phyloP scores from a whole-genome alignment of 2,888 invertebrate species.

The Taenaris catops region DNA sequence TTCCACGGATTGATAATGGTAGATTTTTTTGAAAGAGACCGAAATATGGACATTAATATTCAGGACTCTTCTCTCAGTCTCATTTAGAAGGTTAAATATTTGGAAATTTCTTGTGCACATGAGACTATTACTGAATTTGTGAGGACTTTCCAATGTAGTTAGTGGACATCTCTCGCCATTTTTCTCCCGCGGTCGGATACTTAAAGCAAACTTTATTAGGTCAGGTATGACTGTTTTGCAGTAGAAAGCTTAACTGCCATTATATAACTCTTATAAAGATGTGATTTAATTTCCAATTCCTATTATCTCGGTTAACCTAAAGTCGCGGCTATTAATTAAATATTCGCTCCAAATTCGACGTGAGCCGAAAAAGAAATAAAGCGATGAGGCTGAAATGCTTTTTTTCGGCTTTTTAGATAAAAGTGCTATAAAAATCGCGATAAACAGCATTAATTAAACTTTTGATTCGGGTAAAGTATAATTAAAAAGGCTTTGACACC shows the following conservation, averaged over 20 bases:
- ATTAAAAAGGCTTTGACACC: too few species aligned
- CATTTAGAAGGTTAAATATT: too few species aligned
- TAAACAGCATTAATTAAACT: conserved; percentile 1
- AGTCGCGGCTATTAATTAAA: conserved; percentile 11
- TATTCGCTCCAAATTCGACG: conserved; percentile 7
- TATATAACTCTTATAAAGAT: conserved; percentile 35
- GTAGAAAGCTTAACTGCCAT: conserved; percentile 44
- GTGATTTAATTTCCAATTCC: conserved; percentile 28
- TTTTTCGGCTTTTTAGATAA: not conserved
- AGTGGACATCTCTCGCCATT: conserved; percentile 5
- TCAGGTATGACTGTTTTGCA: conserved; percentile 46
- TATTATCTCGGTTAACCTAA: conserved; percentile 18
- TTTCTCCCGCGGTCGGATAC: conserved; percentile 26
- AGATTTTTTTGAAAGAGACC: too few species aligned
- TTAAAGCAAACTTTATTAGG: conserved; percentile 55
- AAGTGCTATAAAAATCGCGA: conserved; percentile 1
- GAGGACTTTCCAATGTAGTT: too few species aligned
- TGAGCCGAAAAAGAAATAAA: conserved; percentile 1
- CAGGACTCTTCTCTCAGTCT: too few species aligned
- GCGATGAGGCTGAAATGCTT: not conserved
- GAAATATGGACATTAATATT: too few species aligned
- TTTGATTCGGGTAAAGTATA: not conserved
- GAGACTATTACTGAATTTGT: too few species aligned
- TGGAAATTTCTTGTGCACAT: too few species aligned
- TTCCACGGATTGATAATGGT: too few species aligned